These are phyloP conservation scores for Alcis repandata DNA, from an alignment of 2,888 invertebrate genomes.

Conservation along the genomic window DNA sequence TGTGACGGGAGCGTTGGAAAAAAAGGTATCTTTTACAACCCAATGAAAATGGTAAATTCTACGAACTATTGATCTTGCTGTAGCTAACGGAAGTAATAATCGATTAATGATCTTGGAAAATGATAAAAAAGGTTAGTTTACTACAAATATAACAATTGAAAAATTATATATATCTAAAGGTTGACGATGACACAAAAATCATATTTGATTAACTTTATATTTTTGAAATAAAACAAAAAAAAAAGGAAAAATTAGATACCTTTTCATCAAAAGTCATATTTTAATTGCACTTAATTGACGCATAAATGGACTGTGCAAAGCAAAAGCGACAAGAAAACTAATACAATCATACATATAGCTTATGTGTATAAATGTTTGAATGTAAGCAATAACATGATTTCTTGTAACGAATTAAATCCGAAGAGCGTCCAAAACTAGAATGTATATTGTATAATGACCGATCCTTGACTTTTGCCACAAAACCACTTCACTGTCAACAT, in stretches of 20 bases:
- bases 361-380: neutral
- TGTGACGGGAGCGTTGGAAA: constrained; percentile 61
- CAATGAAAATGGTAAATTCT: too few species aligned
- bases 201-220: too few species aligned
- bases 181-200: too few species aligned
- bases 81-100: too few species aligned
- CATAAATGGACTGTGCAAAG: constrained; percentile 1
- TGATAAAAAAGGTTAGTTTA: too few species aligned
- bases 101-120: too few species aligned
- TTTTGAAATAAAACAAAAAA: neutral
- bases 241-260: neutral
- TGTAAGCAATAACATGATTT: constrained; percentile 2
- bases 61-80: too few species aligned
- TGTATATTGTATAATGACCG: constrained; percentile 26
- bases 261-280: neutral
- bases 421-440: constrained; percentile 15
- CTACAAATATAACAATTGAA: too few species aligned
- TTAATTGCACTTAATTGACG: neutral
- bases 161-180: too few species aligned
- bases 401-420: neutral
- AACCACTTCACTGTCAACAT: constrained; percentile 14
- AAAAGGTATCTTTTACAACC: constrained; percentile 32
- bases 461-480: constrained; percentile 34
- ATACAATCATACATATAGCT: neutral
- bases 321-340: constrained; percentile 2